phyloP scores from a whole-genome alignment of 1,140 invertebrate species.

The Liolophura sinensis region DNA sequence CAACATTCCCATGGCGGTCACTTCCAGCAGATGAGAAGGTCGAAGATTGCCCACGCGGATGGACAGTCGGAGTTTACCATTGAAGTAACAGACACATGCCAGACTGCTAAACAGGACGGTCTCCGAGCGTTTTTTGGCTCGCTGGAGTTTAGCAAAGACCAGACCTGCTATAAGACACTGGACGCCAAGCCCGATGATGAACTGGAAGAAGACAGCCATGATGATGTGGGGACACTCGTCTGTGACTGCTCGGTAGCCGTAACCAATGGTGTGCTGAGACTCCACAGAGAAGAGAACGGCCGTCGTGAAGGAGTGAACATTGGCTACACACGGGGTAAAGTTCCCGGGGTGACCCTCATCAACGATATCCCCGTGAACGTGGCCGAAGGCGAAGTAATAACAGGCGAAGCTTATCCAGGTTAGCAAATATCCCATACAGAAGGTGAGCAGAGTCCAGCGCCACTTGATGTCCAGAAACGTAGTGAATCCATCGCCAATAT shows the following conservation, averaged over 20 bases:
- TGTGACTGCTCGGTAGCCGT: conserved; percentile 71
- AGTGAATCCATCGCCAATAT: conserved; percentile 68
- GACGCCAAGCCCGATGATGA: conserved; percentile 48
- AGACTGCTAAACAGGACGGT: conserved; percentile 61
- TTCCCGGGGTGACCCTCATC: conserved; percentile 66
- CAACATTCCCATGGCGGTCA: conserved; percentile 81
- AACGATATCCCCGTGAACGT: conserved; percentile 81
- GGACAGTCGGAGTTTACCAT: conserved; percentile 77
- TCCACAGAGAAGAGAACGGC: conserved; percentile 62
- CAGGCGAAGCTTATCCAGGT: conserved; percentile 91
- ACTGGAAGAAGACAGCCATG: conserved; percentile 49
- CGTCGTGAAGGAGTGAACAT: conserved; percentile 46
- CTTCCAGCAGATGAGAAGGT: conserved; percentile 43
- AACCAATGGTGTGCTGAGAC: conserved; percentile 63
- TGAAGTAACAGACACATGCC: conserved; percentile 65
- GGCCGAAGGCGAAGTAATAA: conserved; percentile 91
- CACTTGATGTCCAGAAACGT: conserved; percentile 69
- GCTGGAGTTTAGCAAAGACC: conserved; percentile 49
- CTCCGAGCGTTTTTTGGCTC: conserved; percentile 48
- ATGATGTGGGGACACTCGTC: conserved; percentile 41
- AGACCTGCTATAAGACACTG: conserved; percentile 49
- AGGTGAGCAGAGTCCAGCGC: conserved; percentile 95
- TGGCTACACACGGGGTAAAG: conserved; percentile 44
- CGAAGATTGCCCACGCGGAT: conserved; percentile 53
- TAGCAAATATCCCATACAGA: conserved; percentile 86